Percentiles rank a stretch among this genome's conserved stretches.
phyloP scores from a whole-genome alignment of 2,797 vertebrate genomes.

The Anolis apletophallus region DNA sequence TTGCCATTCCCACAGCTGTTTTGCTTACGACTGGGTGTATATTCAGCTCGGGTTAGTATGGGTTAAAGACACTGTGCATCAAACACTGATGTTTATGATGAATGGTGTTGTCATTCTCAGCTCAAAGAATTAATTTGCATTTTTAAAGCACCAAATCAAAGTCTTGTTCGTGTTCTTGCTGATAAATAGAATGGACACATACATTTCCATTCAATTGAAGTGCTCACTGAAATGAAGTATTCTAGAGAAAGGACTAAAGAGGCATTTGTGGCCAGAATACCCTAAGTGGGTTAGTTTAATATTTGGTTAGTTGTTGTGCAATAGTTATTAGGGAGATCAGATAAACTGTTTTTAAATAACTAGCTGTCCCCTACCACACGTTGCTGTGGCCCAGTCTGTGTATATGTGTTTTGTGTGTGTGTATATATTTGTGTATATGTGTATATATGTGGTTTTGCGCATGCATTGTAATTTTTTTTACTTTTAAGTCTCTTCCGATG shows the following conservation, averaged over 20 bases:
- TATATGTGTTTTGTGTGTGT: too few species aligned
- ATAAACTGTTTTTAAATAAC: constrained; percentile 61
- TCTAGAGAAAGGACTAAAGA: constrained; percentile 9
- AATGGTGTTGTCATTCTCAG: not conserved
- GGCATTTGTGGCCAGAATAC: constrained; percentile 30
- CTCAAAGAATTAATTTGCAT: constrained; percentile 25
- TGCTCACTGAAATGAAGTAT: not conserved
- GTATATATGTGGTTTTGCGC: too few species aligned
- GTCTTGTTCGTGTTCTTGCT: constrained; percentile 47
- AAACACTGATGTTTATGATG: constrained; percentile 18
- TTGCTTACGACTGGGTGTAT: not conserved
- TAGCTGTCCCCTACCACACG: too few species aligned
- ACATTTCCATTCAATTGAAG: constrained; percentile 30
- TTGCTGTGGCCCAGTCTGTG: too few species aligned
- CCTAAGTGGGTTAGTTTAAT: constrained; percentile 54
- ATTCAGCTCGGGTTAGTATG: not conserved
- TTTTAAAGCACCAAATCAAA: not conserved
- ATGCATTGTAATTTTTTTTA: too few species aligned
- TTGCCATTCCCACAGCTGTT: not conserved
- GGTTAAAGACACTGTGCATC: constrained; percentile 16
- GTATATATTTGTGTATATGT: too few species aligned
- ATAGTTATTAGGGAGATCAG: not conserved
- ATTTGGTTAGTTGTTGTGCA: constrained; percentile 52
- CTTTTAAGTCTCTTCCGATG: too few species aligned
- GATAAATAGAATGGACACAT: constrained; percentile 21